A percentile compares a stretch with the other conserved stretches of the same genome.
phyloP scores from a whole-genome alignment of 1,140 invertebrate genomes.

The Copidosoma floridanum region DNA sequence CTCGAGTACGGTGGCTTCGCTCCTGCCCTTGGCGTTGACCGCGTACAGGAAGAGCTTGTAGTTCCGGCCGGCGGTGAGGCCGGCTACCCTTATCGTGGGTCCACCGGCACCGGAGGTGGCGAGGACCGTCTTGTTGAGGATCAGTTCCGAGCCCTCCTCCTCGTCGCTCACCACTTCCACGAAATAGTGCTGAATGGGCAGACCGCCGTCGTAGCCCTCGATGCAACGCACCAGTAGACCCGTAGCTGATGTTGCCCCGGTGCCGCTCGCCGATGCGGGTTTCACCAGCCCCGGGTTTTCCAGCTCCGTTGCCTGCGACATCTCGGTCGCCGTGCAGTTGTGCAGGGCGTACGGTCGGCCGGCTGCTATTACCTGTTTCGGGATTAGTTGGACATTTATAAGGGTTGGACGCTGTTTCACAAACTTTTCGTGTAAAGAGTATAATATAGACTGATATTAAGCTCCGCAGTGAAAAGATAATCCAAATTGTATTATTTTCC shows the following conservation, averaged over 20 bases:
- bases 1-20: conserved; percentile 75
- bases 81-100: conserved; percentile 71
- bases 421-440: no score
- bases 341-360: conserved; percentile 82
- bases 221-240: conserved; percentile 72
- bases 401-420: no score
- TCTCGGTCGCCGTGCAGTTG: conserved; percentile 70
- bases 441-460: no score
- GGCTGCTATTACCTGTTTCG: conserved; percentile 54
- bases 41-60: conserved; percentile 77
- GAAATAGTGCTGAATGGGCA: conserved; percentile 73
- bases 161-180: conserved; percentile 66
- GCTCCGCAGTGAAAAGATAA: no score
- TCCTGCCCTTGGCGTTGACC: conserved; percentile 79
- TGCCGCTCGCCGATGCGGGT: not conserved
- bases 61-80: conserved; percentile 73
- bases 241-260: conserved; percentile 22
- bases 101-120: conserved; percentile 37
- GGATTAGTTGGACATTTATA: no score
- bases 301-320: conserved; percentile 40
- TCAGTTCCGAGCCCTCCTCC: conserved; percentile 33
- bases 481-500: no score
- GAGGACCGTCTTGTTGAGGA: conserved; percentile 41
- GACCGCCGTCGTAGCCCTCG: conserved; percentile 81
- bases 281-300: conserved; percentile 40